These are phyloP conservation scores for Xiphophorus birchmanni DNA, from an alignment of 2,797 vertebrate species.

Conservation along the genomic window DNA sequence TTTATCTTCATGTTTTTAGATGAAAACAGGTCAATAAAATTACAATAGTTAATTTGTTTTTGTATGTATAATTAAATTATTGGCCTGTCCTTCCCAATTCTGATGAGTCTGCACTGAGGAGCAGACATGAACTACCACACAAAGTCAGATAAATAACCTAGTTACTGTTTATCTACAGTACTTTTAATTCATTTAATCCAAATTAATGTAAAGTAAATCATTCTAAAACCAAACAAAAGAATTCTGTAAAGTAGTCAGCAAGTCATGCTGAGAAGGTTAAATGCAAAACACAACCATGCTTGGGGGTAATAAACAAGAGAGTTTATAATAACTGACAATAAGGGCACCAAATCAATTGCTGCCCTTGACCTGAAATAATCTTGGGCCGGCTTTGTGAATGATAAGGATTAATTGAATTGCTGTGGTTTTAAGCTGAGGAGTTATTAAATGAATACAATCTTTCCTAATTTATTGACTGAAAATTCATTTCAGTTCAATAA, in stretches of 20 bases:
- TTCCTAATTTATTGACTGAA: neutral
- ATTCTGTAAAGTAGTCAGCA: neutral
- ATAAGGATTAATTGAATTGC: neutral
- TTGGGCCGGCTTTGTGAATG: neutral
- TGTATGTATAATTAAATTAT: neutral
- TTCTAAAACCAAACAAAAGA: neutral
- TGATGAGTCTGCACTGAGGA: neutral
- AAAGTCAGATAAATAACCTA: neutral
- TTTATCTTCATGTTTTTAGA: neutral
- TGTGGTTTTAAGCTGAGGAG: neutral
- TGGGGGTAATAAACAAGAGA: neutral
- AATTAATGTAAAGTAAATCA: neutral
- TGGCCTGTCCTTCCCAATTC: neutral
- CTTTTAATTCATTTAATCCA: neutral
- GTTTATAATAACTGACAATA: neutral
- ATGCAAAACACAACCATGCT: neutral
- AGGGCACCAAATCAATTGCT: neutral
- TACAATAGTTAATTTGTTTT: neutral
- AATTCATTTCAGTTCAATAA: neutral
- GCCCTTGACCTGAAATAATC: neutral
- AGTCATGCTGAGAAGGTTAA: neutral
- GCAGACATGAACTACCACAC: neutral
- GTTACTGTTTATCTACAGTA: no score
- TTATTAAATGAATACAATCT: no score
- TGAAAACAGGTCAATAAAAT: neutral